Evolutionary conservation across 1,140 invertebrate species (phyloP).

Genomic region (Scaptodrosophila lebanonensis): DNA sequence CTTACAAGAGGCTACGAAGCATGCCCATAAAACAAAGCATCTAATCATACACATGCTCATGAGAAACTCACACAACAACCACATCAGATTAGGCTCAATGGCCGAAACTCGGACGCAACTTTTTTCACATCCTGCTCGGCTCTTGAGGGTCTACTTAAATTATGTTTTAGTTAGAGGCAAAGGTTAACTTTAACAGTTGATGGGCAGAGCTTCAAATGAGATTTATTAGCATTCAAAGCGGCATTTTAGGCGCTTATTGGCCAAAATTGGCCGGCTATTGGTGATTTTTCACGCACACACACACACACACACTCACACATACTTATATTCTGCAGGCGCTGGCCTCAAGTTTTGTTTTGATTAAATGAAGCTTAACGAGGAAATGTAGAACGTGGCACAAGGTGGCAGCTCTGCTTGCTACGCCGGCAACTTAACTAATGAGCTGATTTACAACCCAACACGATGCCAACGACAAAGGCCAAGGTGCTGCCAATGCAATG

Average conservation of each 20-base stretch:
- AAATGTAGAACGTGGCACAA: conserved; percentile 15
- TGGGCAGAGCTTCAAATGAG: conserved; percentile 45
- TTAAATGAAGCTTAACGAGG: conserved; percentile 75
- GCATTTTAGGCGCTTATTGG: conserved; percentile 56
- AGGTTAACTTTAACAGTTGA: conserved; percentile 53
- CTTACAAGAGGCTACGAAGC: conserved; percentile 33
- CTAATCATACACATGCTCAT: too few relatives aligned
- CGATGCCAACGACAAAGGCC: conserved; percentile 47
- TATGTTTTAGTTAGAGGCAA: conserved; percentile 40
- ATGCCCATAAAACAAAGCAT: neutral
- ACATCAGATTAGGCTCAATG: too few relatives aligned
- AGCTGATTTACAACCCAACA: conserved; percentile 71
- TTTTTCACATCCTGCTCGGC: conserved; percentile 19
- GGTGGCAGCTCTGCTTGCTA: conserved; percentile 14
- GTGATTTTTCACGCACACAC: conserved; percentile 57
- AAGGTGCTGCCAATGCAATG: conserved; percentile 37
- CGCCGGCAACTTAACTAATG: conserved; percentile 69
- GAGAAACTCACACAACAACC: too few relatives aligned
- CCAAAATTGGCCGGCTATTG: conserved; percentile 27
- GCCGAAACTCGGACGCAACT: conserved; percentile 16
- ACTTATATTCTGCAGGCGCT: neutral
- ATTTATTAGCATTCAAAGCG: conserved; percentile 76
- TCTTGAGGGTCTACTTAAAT: conserved; percentile 48
- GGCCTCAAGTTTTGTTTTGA: conserved; percentile 68
- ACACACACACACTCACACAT: neutral